Percentiles rank a stretch among this genome's conserved stretches.
Conservation (phyloP, 1,140 invertebrate species). For the Galleria mellonella region DNA sequence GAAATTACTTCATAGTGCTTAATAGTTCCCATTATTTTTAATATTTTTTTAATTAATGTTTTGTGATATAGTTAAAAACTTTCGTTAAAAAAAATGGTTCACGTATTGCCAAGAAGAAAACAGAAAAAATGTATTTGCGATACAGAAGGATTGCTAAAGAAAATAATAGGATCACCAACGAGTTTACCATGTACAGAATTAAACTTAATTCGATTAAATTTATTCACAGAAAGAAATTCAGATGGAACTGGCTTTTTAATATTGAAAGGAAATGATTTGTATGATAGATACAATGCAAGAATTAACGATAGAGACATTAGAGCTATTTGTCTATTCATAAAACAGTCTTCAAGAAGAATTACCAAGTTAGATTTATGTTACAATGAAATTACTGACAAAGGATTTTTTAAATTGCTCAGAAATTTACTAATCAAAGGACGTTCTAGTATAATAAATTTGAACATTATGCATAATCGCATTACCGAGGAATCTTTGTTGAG, state of each 20-base stretch:
- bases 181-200: conserved; percentile 30
- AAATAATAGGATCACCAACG: conserved; percentile 35
- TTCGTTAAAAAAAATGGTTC: background rate
- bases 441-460: conserved; percentile 59
- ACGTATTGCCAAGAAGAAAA: conserved; percentile 1
- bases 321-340: conserved; percentile 64
- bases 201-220: conserved; percentile 43
- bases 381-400: conserved; percentile 72
- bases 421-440: conserved; percentile 45
- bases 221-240: conserved; percentile 56
- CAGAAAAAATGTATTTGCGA: conserved; percentile 47
- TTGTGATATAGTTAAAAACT: too few species aligned
- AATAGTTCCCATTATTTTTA: too few species aligned
- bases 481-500: conserved; percentile 45
- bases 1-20: too few species aligned
- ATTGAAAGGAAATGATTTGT: conserved; percentile 43
- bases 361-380: conserved; percentile 71
- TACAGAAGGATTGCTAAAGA: conserved; percentile 22
- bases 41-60: too few species aligned
- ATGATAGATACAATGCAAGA: conserved; percentile 41
- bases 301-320: conserved; percentile 67
- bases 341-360: conserved; percentile 54
- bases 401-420: conserved; percentile 69
- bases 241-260: conserved; percentile 45
- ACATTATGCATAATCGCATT: conserved; percentile 74